Evolutionary conservation across 2,113 vertebrate genomes (phyloP).

Genomic region (Triplophysa rosa): DNA sequence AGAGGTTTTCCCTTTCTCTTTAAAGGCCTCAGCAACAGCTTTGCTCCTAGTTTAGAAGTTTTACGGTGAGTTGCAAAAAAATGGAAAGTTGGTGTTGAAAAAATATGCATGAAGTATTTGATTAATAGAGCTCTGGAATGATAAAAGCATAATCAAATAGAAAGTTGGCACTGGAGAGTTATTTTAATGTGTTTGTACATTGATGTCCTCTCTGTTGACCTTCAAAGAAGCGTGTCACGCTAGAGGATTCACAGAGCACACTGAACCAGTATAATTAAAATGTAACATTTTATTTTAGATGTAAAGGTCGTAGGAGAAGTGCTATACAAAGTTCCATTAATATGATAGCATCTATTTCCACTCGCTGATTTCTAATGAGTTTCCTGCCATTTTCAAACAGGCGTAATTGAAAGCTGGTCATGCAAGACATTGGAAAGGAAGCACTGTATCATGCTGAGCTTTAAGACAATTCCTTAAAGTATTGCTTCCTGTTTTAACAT

Average conservation of each 20-base stretch:
- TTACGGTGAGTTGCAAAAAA: neutral
- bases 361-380: slow-evolving; percentile 80
- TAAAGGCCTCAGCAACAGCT: neutral
- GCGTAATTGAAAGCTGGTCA: slow-evolving; percentile 81
- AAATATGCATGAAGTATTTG: neutral
- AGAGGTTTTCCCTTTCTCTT: neutral
- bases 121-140: neutral
- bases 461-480: slow-evolving; percentile 67
- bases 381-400: slow-evolving; percentile 75
- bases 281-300: neutral
- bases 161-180: neutral
- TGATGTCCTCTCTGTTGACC: neutral
- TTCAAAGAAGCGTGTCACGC: slow-evolving; percentile 3
- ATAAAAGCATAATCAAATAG: neutral
- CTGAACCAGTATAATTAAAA: slow-evolving; percentile 18
- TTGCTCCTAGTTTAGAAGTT: neutral
- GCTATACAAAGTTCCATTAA: slow-evolving; percentile 56
- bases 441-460: slow-evolving; percentile 70
- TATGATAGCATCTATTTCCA: slow-evolving; percentile 61
- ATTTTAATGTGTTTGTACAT: neutral
- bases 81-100: neutral
- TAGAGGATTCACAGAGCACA: neutral
- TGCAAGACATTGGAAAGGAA: slow-evolving; percentile 68
- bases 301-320: slow-evolving; percentile 67
- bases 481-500: slow-evolving; percentile 44